These are phyloP conservation scores for Balanococcus diminutus DNA, from an alignment of 2,888 invertebrate genomes.

Conservation along the genomic window DNA sequence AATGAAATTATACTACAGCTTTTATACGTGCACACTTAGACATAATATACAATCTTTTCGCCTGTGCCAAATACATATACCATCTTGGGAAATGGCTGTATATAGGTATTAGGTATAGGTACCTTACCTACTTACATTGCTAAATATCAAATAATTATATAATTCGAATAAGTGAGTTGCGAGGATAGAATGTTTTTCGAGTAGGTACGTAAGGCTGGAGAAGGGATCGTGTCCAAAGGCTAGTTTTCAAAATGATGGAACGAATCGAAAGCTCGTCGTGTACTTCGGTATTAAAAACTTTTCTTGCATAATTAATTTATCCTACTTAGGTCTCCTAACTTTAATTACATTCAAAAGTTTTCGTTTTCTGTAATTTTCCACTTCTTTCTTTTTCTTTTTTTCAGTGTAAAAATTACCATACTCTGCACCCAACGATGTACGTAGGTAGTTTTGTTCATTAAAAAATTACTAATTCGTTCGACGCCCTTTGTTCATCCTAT, in stretches of 20 bases:
- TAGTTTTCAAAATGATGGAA: constrained; percentile 11
- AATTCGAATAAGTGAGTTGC: neutral
- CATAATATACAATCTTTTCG: neutral
- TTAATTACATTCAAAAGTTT: neutral
- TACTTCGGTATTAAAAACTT: constrained; percentile 11
- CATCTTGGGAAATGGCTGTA: no score
- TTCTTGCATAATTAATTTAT: constrained; percentile 12
- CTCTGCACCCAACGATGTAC: neutral
- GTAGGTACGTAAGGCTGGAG: neutral
- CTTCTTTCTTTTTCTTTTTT: neutral
- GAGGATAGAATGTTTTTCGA: neutral
- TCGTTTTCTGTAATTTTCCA: neutral
- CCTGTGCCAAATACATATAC: no score
- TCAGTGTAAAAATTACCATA: neutral
- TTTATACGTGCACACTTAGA: neutral
- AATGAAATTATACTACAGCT: neutral
- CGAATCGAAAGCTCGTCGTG: constrained; percentile 7
- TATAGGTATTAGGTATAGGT: neutral
- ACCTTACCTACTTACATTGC: neutral
- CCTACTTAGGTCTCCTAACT: neutral
- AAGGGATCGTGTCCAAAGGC: constrained; percentile 22
- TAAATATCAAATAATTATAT: constrained; percentile 26
- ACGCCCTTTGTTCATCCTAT: neutral
- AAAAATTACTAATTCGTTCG: neutral
- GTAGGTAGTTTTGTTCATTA: neutral